Evolutionary conservation across 2,113 vertebrate species (phyloP).

Genomic region (Apaloderma vittatum): DNA sequence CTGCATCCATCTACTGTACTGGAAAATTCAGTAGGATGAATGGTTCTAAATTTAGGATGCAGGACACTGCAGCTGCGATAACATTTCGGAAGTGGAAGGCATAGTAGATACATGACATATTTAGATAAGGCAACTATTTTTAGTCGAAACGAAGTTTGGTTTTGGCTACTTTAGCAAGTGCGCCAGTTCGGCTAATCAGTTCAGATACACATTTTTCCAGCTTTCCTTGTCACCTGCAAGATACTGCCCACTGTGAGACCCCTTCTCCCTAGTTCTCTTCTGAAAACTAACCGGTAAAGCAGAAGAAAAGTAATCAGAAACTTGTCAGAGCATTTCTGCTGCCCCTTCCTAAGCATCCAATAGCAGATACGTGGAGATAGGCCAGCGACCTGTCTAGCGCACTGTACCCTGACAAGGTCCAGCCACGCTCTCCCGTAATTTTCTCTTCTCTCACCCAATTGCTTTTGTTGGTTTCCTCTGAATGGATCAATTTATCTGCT

Average conservation of each 20-base stretch:
- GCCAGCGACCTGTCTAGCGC: neutral
- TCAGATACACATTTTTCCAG: neutral
- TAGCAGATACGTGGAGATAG: neutral
- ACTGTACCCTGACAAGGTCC: neutral
- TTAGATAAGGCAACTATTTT: slow-evolving; percentile 70
- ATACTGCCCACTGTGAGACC: neutral
- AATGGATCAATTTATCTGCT: slow-evolving; percentile 17
- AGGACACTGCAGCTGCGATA: slow-evolving; percentile 56
- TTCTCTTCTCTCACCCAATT: neutral
- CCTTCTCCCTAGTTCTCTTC: neutral
- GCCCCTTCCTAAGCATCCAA: neutral
- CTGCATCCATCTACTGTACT: slow-evolving; percentile 12
- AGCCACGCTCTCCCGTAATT: neutral
- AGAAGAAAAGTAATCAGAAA: neutral
- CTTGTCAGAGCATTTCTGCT: neutral
- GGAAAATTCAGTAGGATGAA: slow-evolving; percentile 56
- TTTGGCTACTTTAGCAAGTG: slow-evolving; percentile 27
- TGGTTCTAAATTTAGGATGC: slow-evolving; percentile 66
- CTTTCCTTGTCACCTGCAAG: neutral
- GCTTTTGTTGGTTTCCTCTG: neutral
- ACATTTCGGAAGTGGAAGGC: slow-evolving; percentile 63
- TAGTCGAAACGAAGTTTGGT: slow-evolving; percentile 11
- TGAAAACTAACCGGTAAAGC: neutral
- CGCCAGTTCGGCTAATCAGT: slow-evolving; percentile 10
- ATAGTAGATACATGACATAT: slow-evolving; percentile 42